Evolutionary conservation across 2,113 vertebrate genomes (phyloP), one percentile per base, ranked within the genome.

Genomic region (Phocoena sinus): DNA sequence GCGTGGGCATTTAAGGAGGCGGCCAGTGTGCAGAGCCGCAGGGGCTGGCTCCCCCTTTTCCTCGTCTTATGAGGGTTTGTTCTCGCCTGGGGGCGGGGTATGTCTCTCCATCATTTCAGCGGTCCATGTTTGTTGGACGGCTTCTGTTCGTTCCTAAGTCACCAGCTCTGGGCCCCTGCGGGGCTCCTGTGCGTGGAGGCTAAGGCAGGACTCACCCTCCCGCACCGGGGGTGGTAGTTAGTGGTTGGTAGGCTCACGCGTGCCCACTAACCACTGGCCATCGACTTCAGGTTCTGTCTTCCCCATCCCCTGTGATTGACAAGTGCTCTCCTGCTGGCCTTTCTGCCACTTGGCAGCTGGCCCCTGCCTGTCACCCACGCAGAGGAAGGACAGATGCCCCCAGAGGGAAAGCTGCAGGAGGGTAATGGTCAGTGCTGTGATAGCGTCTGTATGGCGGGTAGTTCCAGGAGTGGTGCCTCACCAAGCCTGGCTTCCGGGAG

Each of bases 81-180:
- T 25, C 26, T 36, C 1, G 1, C 56, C 71, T 7, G n/a, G 73
- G 65, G 14, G 5, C 5, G 13, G 1, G 65, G 14, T n/a, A 0
- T 31, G 0, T 63, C 13, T 36, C 44, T 70, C 70, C 14, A 1
- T 63, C 8, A 3, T 63, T 53, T 82, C 23, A 62, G 87, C 86
- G 14, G 21, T 21, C 81, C 26, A 0, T 31, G 33, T 94, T 67
- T 53, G 68, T 67, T 53, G 68, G 33, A 92, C 23, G 5, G 13
- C 31, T 90, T 89, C 65, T 76, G 28, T 33, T 70, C 8, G 36
- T 84, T 23, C 33, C 71, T 25, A 7, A 33, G 58, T 38, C 65
- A 58, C 33, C 12, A 36, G 63, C 91, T 89, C 71, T 20, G 47
- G 67, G 53, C 80, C 86, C 41, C 11, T 17, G 53, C 14, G 5